phyloP scores from a whole-genome alignment of 2,888 invertebrate genomes.

The Podabrus alpinus region DNA sequence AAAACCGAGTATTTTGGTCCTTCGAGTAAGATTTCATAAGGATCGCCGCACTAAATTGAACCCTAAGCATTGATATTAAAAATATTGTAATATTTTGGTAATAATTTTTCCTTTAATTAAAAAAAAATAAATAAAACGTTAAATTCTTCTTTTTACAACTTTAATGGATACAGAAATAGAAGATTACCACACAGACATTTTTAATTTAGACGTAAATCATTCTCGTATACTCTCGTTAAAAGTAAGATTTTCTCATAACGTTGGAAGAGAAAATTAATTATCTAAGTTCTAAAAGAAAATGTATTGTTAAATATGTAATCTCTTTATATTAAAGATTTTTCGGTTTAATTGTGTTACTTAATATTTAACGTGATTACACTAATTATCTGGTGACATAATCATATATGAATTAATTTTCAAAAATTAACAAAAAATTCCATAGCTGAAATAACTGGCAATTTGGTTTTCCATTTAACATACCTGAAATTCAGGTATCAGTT shows the following conservation, averaged over 20 bases:
- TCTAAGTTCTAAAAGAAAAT: neutral
- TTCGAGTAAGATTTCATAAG: neutral
- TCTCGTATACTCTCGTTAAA: neutral
- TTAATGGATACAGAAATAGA: neutral
- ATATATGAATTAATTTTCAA: neutral
- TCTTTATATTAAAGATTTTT: neutral
- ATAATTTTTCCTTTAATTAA: neutral
- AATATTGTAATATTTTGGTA: neutral
- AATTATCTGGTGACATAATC: neutral
- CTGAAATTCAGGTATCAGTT: no score
- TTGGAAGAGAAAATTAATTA: neutral
- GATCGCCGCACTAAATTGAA: neutral
- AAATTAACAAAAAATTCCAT: neutral
- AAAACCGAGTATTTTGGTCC: neutral
- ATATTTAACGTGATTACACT: neutral
- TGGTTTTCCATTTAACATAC: no score
- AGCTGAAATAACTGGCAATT: neutral
- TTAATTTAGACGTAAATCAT: neutral
- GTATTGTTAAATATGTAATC: neutral
- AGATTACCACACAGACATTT: neutral
- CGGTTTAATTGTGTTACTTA: neutral
- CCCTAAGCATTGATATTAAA: neutral
- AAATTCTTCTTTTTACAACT: neutral
- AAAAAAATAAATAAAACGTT: neutral
- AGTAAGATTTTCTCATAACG: neutral